Conservation (phyloP, 2,113 vertebrate species). For the Otus sunia region DNA sequence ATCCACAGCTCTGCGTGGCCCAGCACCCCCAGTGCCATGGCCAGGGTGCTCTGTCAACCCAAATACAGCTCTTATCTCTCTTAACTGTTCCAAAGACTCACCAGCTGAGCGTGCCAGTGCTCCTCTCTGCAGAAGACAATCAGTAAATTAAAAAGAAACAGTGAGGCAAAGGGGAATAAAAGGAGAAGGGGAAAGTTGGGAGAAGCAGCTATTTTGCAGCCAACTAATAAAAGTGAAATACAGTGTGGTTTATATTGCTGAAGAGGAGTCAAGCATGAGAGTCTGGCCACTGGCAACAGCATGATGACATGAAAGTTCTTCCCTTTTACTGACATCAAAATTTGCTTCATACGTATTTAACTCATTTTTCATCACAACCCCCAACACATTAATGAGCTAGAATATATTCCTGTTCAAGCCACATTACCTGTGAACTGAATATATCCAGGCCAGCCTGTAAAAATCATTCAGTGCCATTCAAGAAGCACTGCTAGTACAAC, state of each 20-base stretch:
- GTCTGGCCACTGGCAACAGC: background rate
- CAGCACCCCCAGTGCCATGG: background rate
- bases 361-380: background rate
- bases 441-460: background rate
- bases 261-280: background rate
- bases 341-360: background rate
- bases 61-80: background rate
- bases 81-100: no score
- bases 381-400: background rate
- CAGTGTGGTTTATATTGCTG: background rate
- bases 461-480: no score
- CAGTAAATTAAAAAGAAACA: background rate
- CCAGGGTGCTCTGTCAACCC: background rate
- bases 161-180: background rate
- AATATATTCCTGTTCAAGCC: background rate
- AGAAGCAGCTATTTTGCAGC: background rate
- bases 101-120: accelerated
- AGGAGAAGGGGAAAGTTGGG: background rate
- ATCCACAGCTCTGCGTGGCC: background rate
- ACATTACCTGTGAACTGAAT: background rate
- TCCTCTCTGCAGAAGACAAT: background rate
- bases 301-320: accelerated
- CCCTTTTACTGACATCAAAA: background rate
- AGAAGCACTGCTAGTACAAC: background rate
- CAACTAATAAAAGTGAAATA: background rate